Percentiles rank a stretch among this genome's conserved stretches.
Conservation (phyloP, 1,140 invertebrate genomes). For the Sminthurides bifidus region DNA sequence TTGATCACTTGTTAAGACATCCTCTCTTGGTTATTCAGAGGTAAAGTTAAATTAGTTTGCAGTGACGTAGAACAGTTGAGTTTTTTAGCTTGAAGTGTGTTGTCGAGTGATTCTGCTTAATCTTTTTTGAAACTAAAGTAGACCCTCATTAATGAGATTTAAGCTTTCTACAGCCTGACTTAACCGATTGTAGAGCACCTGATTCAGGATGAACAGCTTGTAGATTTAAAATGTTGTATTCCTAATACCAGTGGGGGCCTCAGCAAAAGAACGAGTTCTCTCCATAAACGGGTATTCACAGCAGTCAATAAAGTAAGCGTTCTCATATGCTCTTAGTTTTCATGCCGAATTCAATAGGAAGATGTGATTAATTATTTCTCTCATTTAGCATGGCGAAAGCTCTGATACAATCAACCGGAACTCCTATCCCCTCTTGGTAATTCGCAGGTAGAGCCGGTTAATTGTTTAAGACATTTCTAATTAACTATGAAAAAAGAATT, state of each 20-base stretch:
- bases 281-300: slow-evolving; percentile 83
- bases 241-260: slow-evolving; percentile 61
- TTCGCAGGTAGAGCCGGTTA: too few relatives aligned
- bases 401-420: slow-evolving; percentile 83
- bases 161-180: neutral
- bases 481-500: too few relatives aligned
- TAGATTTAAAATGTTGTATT: neutral
- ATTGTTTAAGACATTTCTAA: too few relatives aligned
- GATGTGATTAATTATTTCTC: neutral
- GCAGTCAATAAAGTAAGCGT: slow-evolving; percentile 76
- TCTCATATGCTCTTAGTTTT: slow-evolving; percentile 1
- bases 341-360: neutral
- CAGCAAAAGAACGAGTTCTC: slow-evolving; percentile 79
- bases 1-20: too few relatives aligned
- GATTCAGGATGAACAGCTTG: too few relatives aligned
- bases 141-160: neutral
- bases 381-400: slow-evolving; percentile 66
- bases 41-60: too few relatives aligned
- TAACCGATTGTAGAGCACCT: too few relatives aligned
- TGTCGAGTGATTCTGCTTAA: neutral
- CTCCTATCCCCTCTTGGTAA: slow-evolving; percentile 65
- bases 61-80: too few relatives aligned
- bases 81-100: too few relatives aligned
- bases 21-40: too few relatives aligned
- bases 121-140: neutral